phyloP scores from a whole-genome alignment of 2,113 vertebrate species.

The Notothenia rossii region DNA sequence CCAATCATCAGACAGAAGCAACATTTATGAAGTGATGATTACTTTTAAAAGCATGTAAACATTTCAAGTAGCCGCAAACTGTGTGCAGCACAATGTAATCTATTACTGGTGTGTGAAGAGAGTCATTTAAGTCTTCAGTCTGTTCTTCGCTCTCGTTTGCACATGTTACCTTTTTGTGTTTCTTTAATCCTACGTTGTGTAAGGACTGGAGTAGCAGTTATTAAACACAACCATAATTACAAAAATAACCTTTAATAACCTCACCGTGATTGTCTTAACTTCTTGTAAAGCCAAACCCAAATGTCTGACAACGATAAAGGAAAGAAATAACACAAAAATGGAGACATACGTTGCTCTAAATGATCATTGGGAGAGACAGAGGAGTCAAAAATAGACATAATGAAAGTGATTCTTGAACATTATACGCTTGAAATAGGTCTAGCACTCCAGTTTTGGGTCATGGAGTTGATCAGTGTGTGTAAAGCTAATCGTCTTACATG shows the following conservation, averaged over 20 bases:
- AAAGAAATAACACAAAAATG: neutral
- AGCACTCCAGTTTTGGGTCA: neutral
- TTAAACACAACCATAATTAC: neutral
- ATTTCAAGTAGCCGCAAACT: conserved; percentile 52
- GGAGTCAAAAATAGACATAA: too few species aligned
- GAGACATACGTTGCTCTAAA: too few species aligned
- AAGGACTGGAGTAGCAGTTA: too few species aligned
- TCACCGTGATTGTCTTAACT: conserved; percentile 10
- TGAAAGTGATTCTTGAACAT: too few species aligned
- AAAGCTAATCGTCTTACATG: neutral
- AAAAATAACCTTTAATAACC: neutral
- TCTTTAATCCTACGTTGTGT: neutral
- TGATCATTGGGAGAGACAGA: too few species aligned
- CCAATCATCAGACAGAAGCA: neutral
- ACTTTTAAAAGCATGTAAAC: conserved; percentile 63
- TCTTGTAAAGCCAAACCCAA: neutral
- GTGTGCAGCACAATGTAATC: conserved; percentile 8
- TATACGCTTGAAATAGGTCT: neutral
- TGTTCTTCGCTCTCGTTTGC: neutral
- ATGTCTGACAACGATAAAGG: neutral
- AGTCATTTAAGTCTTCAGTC: too few species aligned
- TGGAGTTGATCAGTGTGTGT: neutral
- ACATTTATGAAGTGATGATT: neutral
- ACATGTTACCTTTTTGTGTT: conserved; percentile 17
- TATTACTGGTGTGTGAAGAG: neutral